These are phyloP conservation scores for Stylophora pistillata DNA, from an alignment of 64 coral and sea anemone genomes.

Conservation along the genomic window DNA sequence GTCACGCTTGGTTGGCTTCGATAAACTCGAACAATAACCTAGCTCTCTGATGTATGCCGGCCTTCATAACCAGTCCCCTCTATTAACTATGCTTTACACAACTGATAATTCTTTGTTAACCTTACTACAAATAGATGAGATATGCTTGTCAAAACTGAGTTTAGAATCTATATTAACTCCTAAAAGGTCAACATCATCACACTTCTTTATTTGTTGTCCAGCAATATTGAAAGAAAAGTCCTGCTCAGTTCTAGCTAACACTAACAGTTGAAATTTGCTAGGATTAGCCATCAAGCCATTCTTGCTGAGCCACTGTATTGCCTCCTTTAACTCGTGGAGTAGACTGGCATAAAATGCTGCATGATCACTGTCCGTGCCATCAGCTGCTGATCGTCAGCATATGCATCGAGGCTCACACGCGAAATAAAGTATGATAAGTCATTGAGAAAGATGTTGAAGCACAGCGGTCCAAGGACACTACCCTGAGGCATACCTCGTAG, in stretches of 20 bases:
- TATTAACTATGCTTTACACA: too few species aligned
- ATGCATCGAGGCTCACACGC: constrained; percentile 28
- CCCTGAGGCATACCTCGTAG: not conserved
- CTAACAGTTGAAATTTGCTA: constrained; percentile 16
- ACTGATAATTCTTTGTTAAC: too few species aligned
- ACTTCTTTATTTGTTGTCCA: too few species aligned
- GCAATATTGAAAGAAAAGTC: too few species aligned
- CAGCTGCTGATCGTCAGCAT: constrained; percentile 54
- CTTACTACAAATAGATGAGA: too few species aligned
- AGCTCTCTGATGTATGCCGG: too few species aligned
- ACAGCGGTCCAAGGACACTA: not conserved
- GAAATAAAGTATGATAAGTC: constrained; percentile 25
- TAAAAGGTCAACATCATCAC: too few species aligned
- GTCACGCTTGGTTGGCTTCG: too few species aligned
- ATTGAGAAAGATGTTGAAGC: constrained; percentile 16
- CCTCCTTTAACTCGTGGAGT: not conserved
- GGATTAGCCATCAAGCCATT: constrained; percentile 50
- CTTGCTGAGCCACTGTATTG: constrained; percentile 7
- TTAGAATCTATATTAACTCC: too few species aligned
- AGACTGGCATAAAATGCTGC: constrained; percentile 5
- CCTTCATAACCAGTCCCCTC: too few species aligned
- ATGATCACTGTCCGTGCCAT: constrained; percentile 27
- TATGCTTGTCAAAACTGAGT: too few species aligned
- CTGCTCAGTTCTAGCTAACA: not conserved
- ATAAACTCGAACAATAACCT: too few species aligned